These are phyloP conservation scores for Dissostichus mawsoni DNA, from an alignment of 2,113 vertebrate genomes.

Conservation along the genomic window DNA sequence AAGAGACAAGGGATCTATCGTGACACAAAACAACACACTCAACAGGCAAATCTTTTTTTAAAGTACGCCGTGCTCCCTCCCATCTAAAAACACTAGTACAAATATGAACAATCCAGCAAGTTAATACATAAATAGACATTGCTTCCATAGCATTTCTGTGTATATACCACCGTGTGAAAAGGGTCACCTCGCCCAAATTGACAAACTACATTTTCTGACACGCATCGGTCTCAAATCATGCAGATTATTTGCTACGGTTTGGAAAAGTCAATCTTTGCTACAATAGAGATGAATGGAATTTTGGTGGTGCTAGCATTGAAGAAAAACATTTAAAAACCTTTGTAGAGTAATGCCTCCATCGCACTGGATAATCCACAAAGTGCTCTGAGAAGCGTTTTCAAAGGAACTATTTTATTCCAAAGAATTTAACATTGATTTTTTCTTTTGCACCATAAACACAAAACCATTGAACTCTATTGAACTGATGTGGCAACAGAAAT, in stretches of 20 bases:
- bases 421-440: neutral
- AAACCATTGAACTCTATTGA: neutral
- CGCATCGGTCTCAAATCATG: neutral
- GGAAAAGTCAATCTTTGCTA: neutral
- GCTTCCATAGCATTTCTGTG: no score
- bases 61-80: no score
- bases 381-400: neutral
- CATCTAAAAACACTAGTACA: no score
- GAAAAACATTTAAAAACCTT: neutral
- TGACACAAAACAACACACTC: no score
- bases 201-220: neutral
- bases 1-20: no score
- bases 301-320: neutral
- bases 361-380: neutral
- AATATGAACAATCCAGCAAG: no score
- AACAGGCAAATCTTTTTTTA: no score
- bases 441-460: neutral
- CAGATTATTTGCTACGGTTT: constrained; percentile 1
- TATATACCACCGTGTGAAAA: neutral
- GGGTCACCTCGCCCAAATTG: neutral
- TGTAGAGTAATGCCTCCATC: neutral
- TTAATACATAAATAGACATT: no score
- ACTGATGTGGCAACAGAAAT: neutral
- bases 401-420: neutral
- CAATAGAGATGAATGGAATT: neutral